phyloP scores from a whole-genome alignment of 2,888 invertebrate genomes.

The Galeruca laticollis region DNA sequence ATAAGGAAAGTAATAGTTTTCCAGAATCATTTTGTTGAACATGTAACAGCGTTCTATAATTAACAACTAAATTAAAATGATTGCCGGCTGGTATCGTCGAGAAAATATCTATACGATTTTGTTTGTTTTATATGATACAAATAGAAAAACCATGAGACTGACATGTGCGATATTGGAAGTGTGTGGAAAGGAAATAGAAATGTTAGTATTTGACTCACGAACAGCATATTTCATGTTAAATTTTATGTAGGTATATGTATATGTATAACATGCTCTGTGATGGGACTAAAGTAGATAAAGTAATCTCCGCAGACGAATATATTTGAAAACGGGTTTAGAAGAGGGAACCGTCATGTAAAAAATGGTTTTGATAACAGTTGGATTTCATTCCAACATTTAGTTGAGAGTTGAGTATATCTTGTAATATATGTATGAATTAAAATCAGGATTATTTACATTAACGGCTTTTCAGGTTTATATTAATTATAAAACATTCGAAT shows the following conservation, averaged over 20 bases:
- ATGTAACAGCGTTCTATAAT: not conserved
- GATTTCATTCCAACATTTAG: not conserved
- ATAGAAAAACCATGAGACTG: not conserved
- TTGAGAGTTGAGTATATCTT: too few species aligned
- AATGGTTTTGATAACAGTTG: not conserved
- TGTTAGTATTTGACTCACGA: slow-evolving; percentile 13
- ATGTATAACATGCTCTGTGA: slow-evolving; percentile 17
- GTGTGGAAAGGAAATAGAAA: not conserved
- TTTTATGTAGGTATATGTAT: slow-evolving; percentile 11
- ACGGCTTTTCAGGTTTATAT: too few species aligned
- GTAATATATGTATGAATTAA: too few species aligned
- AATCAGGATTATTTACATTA: too few species aligned
- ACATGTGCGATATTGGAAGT: not conserved
- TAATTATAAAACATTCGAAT: too few species aligned
- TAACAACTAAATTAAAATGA: not conserved
- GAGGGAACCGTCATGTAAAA: not conserved
- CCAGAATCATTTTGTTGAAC: too few species aligned
- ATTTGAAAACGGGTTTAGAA: not conserved
- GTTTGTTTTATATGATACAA: not conserved
- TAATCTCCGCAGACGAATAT: slow-evolving; percentile 9
- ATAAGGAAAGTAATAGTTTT: too few species aligned
- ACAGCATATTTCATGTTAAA: slow-evolving; percentile 13
- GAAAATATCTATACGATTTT: not conserved
- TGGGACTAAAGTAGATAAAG: slow-evolving; percentile 13
- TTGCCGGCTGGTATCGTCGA: too few species aligned